These are phyloP conservation scores for Thunnus albacares DNA, from an alignment of 2,797 vertebrate species.

Conservation along the genomic window DNA sequence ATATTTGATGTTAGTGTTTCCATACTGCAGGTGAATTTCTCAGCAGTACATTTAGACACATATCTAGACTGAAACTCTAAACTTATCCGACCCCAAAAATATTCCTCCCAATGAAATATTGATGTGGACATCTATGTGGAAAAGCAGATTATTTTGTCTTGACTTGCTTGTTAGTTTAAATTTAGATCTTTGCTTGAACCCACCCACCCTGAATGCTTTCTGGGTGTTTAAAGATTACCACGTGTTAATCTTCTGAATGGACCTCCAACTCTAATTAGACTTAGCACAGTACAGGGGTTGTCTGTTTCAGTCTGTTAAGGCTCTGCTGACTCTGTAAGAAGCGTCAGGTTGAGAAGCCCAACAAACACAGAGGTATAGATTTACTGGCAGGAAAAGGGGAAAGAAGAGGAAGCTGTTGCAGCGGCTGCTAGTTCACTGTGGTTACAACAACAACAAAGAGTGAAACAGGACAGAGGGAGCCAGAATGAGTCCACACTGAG, in stretches of 20 bases:
- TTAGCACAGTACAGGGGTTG: constrained; percentile 77
- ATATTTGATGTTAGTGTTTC: constrained; percentile 25
- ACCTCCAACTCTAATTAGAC: constrained; percentile 71
- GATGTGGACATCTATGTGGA: constrained; percentile 17
- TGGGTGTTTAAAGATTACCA: constrained; percentile 64
- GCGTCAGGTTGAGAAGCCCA: constrained; percentile 83
- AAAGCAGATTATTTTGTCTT: constrained; percentile 47
- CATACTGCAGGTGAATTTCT: constrained; percentile 21
- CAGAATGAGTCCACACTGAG: constrained; percentile 72
- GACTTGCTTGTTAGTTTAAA: constrained; percentile 48
- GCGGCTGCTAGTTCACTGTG: constrained; percentile 65
- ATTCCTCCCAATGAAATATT: constrained; percentile 9
- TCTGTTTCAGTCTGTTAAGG: constrained; percentile 89
- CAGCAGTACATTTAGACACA: constrained; percentile 8
- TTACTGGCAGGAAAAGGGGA: constrained; percentile 69
- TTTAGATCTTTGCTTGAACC: constrained; percentile 57
- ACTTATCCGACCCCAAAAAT: neutral
- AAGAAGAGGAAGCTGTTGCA: constrained; percentile 71
- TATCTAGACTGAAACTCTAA: constrained; percentile 16
- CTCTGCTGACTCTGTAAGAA: constrained; percentile 84
- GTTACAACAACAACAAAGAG: constrained; percentile 70
- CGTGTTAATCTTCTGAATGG: constrained; percentile 68
- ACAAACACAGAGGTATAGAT: constrained; percentile 80
- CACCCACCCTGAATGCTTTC: constrained; percentile 41
- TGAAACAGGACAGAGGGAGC: constrained; percentile 84